phyloP scores from a whole-genome alignment of 1,140 invertebrate genomes.

The Drosophila littoralis region DNA sequence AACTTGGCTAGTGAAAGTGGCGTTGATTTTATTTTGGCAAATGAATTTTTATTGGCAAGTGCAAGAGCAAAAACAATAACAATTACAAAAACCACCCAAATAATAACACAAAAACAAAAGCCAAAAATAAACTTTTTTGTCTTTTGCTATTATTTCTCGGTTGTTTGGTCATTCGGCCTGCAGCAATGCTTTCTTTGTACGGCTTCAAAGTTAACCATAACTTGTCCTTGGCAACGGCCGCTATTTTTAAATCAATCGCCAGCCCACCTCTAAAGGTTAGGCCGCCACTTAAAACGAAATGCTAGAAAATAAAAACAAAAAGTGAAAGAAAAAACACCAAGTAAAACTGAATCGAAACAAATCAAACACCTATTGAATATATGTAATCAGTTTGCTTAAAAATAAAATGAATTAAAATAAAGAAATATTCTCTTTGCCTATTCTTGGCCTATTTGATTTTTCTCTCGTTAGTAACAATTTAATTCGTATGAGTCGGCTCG shows the following conservation, averaged over 20 bases:
- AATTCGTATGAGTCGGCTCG: neutral
- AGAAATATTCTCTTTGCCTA: no score
- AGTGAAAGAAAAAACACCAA: constrained; percentile 35
- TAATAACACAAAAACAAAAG: constrained; percentile 2
- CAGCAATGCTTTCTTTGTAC: constrained; percentile 60
- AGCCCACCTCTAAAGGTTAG: constrained; percentile 17
- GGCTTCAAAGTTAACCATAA: constrained; percentile 80
- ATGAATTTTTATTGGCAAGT: constrained; percentile 37
- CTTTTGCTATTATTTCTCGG: constrained; percentile 20
- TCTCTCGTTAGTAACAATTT: neutral
- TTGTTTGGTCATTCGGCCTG: constrained; percentile 24
- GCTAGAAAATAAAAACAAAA: constrained; percentile 30
- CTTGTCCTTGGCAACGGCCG: constrained; percentile 63
- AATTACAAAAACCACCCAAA: constrained; percentile 11
- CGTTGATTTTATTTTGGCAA: constrained; percentile 45
- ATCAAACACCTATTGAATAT: no score
- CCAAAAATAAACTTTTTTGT: constrained; percentile 14
- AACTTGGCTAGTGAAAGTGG: constrained; percentile 60
- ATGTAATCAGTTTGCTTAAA: neutral
- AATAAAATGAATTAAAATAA: neutral
- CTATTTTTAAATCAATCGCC: constrained; percentile 58
- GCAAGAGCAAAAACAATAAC: constrained; percentile 17
- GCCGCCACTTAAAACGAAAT: constrained; percentile 9
- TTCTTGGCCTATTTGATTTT: no score
- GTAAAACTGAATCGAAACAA: constrained; percentile 30